Evolutionary conservation across 2,888 invertebrate genomes (phyloP).

Genomic region (Drosophila kambysellisi): DNA sequence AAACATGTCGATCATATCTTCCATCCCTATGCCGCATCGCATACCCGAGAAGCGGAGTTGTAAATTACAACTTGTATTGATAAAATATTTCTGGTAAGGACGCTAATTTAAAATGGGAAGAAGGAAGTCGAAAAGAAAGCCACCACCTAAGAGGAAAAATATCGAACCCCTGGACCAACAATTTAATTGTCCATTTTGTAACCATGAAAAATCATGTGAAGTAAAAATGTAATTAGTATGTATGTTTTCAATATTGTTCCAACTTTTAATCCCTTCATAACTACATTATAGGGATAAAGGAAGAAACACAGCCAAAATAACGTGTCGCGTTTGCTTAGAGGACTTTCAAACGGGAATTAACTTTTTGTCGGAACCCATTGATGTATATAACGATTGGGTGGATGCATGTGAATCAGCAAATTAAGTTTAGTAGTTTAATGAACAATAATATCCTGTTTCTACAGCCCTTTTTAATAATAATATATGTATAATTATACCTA

Average conservation of each 20-base stretch:
- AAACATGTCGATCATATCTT: background rate
- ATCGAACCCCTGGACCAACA: conserved; percentile 97
- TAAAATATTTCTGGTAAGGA: background rate
- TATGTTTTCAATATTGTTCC: background rate
- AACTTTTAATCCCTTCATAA: background rate
- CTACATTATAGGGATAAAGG: conserved; percentile 92
- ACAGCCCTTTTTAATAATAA: background rate
- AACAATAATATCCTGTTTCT: background rate
- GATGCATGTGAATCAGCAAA: conserved; percentile 99
- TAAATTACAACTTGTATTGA: background rate
- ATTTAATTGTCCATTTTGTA: conserved; percentile 99
- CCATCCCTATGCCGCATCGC: background rate
- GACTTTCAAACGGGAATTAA: conserved; percentile 98
- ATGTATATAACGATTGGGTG: conserved; percentile 99
- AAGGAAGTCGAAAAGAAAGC: conserved; percentile 98
- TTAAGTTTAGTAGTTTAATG: conserved; percentile 81
- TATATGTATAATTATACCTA: background rate
- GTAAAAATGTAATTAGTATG: conserved; percentile 95
- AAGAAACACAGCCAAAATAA: conserved; percentile 96
- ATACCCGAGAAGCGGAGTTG: no score
- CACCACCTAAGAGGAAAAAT: conserved; percentile 96
- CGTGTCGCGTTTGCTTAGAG: conserved; percentile 97
- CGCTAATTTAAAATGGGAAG: conserved; percentile 91
- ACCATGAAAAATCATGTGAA: conserved; percentile 99
- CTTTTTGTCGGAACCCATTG: conserved; percentile 97